Evolutionary conservation across 2,888 invertebrate species (phyloP).

Genomic region (Trachelus troglodyta): DNA sequence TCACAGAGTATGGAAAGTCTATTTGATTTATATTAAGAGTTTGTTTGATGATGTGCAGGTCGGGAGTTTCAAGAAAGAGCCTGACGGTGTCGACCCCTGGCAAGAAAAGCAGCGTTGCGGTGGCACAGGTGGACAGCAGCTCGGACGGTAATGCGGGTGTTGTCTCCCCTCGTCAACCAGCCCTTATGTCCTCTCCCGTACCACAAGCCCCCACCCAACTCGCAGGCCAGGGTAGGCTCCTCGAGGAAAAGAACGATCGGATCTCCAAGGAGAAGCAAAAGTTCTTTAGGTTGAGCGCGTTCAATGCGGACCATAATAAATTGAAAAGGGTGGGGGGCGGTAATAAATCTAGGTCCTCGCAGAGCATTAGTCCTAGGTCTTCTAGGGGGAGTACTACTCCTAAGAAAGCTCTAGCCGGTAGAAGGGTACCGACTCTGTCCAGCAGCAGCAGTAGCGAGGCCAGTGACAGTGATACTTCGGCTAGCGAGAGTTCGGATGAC

Average conservation of each 20-base stretch:
- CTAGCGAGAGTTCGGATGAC: slow-evolving; percentile 51
- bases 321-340: slow-evolving; percentile 55
- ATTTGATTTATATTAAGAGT: not conserved
- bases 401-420: slow-evolving; percentile 18
- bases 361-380: slow-evolving; percentile 33
- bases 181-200: slow-evolving; percentile 65
- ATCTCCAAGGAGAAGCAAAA: slow-evolving; percentile 91
- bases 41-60: slow-evolving; percentile 40
- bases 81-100: slow-evolving; percentile 41
- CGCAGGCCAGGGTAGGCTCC: slow-evolving; percentile 68
- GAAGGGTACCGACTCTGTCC: slow-evolving; percentile 22
- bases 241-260: slow-evolving; percentile 76
- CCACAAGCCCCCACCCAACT: slow-evolving; percentile 59
- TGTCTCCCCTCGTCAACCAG: slow-evolving; percentile 66
- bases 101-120: slow-evolving; percentile 46
- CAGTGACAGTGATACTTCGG: slow-evolving; percentile 45
- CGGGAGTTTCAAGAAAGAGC: slow-evolving; percentile 57
- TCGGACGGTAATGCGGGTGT: slow-evolving; percentile 68
- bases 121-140: slow-evolving; percentile 66
- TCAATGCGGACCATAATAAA: slow-evolving; percentile 74
- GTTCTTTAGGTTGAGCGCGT: slow-evolving; percentile 84
- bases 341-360: slow-evolving; percentile 46
- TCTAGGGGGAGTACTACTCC: slow-evolving; percentile 21
- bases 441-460: slow-evolving; percentile 44
- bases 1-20: not conserved